Evolutionary conservation across 2,797 vertebrate species (phyloP).

Genomic region (Phaenicophaeus curvirostris): DNA sequence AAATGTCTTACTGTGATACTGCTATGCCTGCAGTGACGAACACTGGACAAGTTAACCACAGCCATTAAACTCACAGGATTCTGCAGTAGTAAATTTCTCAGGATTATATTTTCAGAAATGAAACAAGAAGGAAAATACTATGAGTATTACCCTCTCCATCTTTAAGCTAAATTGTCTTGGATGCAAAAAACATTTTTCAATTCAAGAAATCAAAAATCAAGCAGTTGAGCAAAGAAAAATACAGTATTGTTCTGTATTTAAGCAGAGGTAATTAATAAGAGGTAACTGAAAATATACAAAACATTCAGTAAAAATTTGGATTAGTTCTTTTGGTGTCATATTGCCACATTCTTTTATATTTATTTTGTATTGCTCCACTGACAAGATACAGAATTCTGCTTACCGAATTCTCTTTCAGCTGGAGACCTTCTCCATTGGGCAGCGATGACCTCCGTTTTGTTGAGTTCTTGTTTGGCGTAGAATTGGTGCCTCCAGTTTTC

Average conservation of each 20-base stretch:
- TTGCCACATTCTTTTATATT: not conserved
- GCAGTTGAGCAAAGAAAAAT: not conserved
- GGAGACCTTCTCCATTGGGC: conserved; percentile 90
- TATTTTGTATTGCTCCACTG: not conserved
- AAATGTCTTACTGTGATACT: not conserved
- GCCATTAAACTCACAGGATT: not conserved
- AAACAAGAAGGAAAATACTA: not conserved
- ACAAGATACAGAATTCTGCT: conserved; percentile 43
- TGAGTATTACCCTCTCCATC: not conserved
- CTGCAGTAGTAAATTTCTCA: not conserved
- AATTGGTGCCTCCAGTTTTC: conserved; percentile 79
- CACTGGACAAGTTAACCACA: not conserved
- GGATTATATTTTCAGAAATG: not conserved
- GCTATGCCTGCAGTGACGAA: not conserved
- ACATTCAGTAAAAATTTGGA: not conserved
- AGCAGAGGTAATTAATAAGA: not conserved
- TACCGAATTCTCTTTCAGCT: conserved; percentile 85
- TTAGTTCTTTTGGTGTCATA: not conserved
- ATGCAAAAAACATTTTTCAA: not conserved
- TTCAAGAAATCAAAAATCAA: not conserved
- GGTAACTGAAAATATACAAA: not conserved
- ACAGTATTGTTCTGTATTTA: not conserved
- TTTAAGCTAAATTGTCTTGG: not conserved
- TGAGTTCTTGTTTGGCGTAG: conserved; percentile 84
- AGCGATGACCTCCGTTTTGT: conserved; percentile 89